Evolutionary conservation across 2,797 vertebrate genomes (phyloP), one percentile per base, ranked within the genome.

Genomic region (Paramormyrops hopkinsi): DNA sequence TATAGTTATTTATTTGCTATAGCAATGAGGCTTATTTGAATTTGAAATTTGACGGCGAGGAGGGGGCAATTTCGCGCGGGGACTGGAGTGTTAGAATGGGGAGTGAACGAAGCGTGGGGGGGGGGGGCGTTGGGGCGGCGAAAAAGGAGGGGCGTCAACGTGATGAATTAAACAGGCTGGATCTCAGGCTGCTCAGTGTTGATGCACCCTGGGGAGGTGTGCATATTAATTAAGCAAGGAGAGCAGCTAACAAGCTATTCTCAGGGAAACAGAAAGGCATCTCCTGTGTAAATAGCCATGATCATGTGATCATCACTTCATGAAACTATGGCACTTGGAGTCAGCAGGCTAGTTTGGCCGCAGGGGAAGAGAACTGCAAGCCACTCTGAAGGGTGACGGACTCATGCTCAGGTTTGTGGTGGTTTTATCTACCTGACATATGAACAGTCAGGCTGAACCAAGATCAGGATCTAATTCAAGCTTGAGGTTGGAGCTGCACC

Each of bases 1-100:
- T 76, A 89, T 89, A 89, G 59, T 41, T 89, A 62, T 86, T 89
- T 86, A 89, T 89, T 89, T 73, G 59, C 62, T 86, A 76, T 89
- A 84, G 89, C 84, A 86, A 87, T 86, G 48, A 89, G 84, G 56
- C 89, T 87, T 89, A 89, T 89, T 89, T 89, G 84, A 89, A 87
- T 89, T 89, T 54, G 84, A 89, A 87, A 89, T 89, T 87, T 53
- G 62, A 76, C 48, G 19, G 86, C 41, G 29, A 22, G 37, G 86
- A 44, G 41, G 56, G 86, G 86, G 56, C 19, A 88, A 46, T 88
- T 62, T 88, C 11, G 41, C 56, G 46, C 54, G 7, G 86, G 69
- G 84, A 87, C 25, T 12, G 48, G 59, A 69, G 56, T 56, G 11
- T 69, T 50, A 44, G 56, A 65, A 86, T 44, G 51, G 51, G 33